phyloP scores from a whole-genome alignment of 2,797 vertebrate genomes.

The Hypotaenidia philippensis region DNA sequence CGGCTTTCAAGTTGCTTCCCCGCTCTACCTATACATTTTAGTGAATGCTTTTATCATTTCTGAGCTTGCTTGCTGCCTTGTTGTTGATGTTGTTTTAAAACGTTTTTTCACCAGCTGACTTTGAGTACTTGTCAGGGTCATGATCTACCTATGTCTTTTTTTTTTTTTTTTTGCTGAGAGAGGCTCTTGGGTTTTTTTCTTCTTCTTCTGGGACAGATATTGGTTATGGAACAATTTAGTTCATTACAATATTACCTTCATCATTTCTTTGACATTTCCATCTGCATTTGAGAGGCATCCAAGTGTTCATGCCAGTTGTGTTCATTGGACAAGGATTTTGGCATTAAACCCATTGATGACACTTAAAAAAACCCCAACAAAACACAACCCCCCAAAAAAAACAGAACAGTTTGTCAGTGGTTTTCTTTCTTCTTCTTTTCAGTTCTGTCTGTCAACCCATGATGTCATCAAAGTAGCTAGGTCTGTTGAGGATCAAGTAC shows the following conservation, averaged over 20 bases:
- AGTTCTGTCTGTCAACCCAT: conserved; percentile 61
- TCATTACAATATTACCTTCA: conserved; percentile 72
- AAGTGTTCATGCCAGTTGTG: conserved; percentile 71
- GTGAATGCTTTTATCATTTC: conserved; percentile 28
- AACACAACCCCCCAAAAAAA: too few species aligned
- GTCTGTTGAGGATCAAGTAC: conserved; percentile 30
- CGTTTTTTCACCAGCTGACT: conserved; percentile 1
- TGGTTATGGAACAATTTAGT: conserved; percentile 62
- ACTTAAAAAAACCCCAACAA: neutral
- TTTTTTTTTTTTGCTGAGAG: conserved; percentile 15
- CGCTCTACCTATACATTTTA: neutral
- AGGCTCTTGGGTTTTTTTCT: neutral
- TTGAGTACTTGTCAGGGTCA: conserved; percentile 49
- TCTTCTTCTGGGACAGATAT: conserved; percentile 40
- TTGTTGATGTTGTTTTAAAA: conserved; percentile 22
- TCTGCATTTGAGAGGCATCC: conserved; percentile 72
- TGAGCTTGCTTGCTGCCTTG: neutral
- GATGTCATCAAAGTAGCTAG: conserved; percentile 68
- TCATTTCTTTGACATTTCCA: conserved; percentile 74
- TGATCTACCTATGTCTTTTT: conserved; percentile 29
- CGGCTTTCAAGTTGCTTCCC: conserved; percentile 21
- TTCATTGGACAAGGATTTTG: conserved; percentile 75
- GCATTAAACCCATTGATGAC: conserved; percentile 64
- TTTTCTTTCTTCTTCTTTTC: conserved; percentile 47
- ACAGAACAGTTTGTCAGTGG: conserved; percentile 30